Base-by-base conservation (phyloP, 2,888 invertebrate species). In the Glyphotaelius pellucidus region DNA sequence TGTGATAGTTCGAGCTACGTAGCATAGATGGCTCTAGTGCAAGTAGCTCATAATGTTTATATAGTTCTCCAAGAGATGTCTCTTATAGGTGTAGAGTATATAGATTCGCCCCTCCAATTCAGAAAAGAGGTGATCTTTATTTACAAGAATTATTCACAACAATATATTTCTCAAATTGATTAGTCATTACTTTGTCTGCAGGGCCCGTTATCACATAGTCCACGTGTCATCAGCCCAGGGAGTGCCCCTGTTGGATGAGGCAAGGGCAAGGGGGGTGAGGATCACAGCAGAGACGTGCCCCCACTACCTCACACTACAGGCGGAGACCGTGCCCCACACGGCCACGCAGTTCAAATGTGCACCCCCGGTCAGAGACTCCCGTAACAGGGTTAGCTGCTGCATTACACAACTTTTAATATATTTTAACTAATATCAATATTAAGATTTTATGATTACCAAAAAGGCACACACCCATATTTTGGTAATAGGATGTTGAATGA, bases 281-380 rank as follows among this genome's bases (percentile, higher is more conserved):
- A 95, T 98, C 92, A 97, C 97, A 0, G 97, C 97, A 0, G 98
- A 98, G 95, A 98, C 98, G 1, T 98, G 98, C 94, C 97, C 97
- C 93, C 98, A 98, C 94, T 98, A 98, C 94, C 95, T 98, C 42
- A 95, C 96, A 0, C 95, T 98, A 52, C 95, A 95, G 84, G 96
- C 97, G 0, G 97, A 97, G 94, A 95, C 97, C 90, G 96, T 98
- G 52, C 97, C 97, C 7, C 95, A 96, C 79, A 96, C 96, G 5
- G 96, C 95, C 38, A 97, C 97, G 52, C 97, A 98, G 94, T 98
- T 96, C 94, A 98, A 98, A 94, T 97, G 98, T 93, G 97, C 97
- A 91, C 98, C 98, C 4, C 98, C 98, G 0, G 97, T 98, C 92
- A 95, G 98, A 38, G 96, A 96, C 90, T 94, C 95, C n/a, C 94